These are phyloP conservation scores for Lapara coniferarum DNA, from an alignment of 2,888 invertebrate species.

Conservation along the genomic window DNA sequence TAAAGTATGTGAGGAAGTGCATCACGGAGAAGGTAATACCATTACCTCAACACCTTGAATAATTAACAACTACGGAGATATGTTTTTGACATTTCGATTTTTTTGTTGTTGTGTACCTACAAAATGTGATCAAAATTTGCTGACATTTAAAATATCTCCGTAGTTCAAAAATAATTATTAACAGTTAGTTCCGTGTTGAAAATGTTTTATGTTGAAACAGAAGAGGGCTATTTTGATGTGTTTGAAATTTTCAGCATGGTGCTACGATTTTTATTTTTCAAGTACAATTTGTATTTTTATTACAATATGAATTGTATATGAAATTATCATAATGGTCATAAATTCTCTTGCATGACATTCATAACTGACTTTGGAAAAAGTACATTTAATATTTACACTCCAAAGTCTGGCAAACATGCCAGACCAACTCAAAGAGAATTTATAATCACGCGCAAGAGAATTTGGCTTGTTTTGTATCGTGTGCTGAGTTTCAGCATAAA, in stretches of 20 bases:
- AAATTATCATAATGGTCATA: conserved; percentile 45
- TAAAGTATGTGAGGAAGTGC: conserved; percentile 80
- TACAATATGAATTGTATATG: conserved; percentile 62
- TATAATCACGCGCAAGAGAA: conserved; percentile 57
- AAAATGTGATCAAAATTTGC: conserved; percentile 1
- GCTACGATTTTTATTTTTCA: conserved; percentile 62
- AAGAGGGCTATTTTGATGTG: not conserved
- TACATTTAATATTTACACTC: not conserved
- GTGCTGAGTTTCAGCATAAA: conserved; percentile 77
- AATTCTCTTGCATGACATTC: conserved; percentile 67
- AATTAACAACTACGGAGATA: conserved; percentile 64
- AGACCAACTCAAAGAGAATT: conserved; percentile 35
- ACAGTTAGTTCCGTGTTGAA: conserved; percentile 63
- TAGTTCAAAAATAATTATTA: conserved; percentile 53
- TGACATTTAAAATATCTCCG: conserved; percentile 58
- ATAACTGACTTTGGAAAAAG: not conserved
- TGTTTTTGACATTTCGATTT: conserved; percentile 31
- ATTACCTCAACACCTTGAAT: conserved; percentile 76
- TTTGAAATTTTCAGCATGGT: conserved; percentile 58
- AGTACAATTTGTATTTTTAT: conserved; percentile 63
- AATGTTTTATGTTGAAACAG: conserved; percentile 30
- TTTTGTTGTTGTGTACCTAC: conserved; percentile 4
- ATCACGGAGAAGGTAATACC: conserved; percentile 78
- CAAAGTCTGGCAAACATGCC: not conserved
- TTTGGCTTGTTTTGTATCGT: conserved; percentile 65